Percentiles rank a stretch among this genome's conserved stretches.
Evolutionary conservation across 2,113 vertebrate genomes (phyloP).

Genomic region (Mastomys coucha): DNA sequence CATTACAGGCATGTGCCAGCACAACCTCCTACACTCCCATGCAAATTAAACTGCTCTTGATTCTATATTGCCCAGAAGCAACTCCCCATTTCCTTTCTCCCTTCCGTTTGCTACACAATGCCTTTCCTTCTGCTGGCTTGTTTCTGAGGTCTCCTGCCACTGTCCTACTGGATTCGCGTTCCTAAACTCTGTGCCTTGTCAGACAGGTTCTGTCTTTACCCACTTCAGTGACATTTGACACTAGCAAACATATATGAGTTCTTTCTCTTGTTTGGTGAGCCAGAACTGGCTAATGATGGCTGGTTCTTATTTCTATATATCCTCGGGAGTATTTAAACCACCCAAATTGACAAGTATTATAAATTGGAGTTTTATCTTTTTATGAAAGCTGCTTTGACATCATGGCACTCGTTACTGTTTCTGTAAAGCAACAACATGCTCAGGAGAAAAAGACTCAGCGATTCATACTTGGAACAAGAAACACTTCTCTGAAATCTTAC

Average conservation of each 20-base stretch:
- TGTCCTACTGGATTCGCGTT: not conserved
- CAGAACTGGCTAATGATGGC: constrained; percentile 35
- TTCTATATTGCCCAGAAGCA: not conserved
- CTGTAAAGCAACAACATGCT: constrained; percentile 45
- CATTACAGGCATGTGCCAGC: not conserved
- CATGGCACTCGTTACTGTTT: constrained; percentile 45
- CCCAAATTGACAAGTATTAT: constrained; percentile 45
- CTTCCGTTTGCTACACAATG: constrained; percentile 15
- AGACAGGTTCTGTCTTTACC: constrained; percentile 41
- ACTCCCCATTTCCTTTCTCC: constrained; percentile 43
- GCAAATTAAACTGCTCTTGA: constrained; percentile 48
- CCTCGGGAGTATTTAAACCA: constrained; percentile 47
- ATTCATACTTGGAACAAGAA: constrained; percentile 56
- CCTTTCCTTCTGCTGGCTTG: constrained; percentile 16
- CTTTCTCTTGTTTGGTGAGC: constrained; percentile 20
- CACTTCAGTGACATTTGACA: constrained; percentile 30
- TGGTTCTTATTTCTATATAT: not conserved
- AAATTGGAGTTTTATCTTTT: constrained; percentile 24
- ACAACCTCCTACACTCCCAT: not conserved
- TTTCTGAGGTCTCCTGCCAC: constrained; percentile 26
- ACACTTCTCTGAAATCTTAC: constrained; percentile 59
- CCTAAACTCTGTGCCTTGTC: not conserved
- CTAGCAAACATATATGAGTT: not conserved
- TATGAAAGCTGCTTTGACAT: constrained; percentile 44
- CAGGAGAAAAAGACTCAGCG: constrained; percentile 43